Evolutionary conservation across 2,888 invertebrate genomes (phyloP), one percentile per base, ranked within the genome.

Genomic region (Habroteleia sp.): DNA sequence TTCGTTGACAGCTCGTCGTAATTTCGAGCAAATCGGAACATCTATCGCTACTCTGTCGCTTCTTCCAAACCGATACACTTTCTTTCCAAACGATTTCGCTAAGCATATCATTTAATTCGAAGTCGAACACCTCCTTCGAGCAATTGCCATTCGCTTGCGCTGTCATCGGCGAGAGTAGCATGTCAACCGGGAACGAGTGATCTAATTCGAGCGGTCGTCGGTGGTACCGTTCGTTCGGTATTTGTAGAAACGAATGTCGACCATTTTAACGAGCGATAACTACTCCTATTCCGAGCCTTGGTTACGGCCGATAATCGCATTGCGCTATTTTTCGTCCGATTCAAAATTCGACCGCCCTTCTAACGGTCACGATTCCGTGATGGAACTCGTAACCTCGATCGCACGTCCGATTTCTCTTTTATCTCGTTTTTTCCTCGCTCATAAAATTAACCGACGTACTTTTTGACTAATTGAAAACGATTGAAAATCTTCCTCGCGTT

Each of bases 191-290:
- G 27, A 23, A 13, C 29, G 33, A 31, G 8, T 17, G 46, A 7
- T 60, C 60, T 60, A 60, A 60, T 60, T 46, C 25, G 25, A 14
- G 37, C 13, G 25, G 1, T 20, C 11, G 25, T 54, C 10, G 31
- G 8, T 8, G 46, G 60, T 37, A 37, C 44, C 46, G 60, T 60
- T 60, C 33, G 25, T 33, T 44, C 35, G 60, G 14, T 46, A 60
- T 60, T 60, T 27, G 42, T 46, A 46, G 31, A 60, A 60, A 60
- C 31, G 33, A 58, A 17, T 7, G 42, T 23, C 5, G 13, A n/a
- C 17, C 23, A 35, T 33, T 37, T 60, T 35, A 25, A 44, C 44
- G 35, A 60, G 35, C 35, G 27, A 60, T 7, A 46, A 46, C 35
- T 35, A 25, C 33, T 13, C 25, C 13, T 10, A 10, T 11, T 31